Evolutionary conservation across 2,888 invertebrate species (phyloP), one percentile per base, ranked within the genome.

Genomic region (Tachina lurida): DNA sequence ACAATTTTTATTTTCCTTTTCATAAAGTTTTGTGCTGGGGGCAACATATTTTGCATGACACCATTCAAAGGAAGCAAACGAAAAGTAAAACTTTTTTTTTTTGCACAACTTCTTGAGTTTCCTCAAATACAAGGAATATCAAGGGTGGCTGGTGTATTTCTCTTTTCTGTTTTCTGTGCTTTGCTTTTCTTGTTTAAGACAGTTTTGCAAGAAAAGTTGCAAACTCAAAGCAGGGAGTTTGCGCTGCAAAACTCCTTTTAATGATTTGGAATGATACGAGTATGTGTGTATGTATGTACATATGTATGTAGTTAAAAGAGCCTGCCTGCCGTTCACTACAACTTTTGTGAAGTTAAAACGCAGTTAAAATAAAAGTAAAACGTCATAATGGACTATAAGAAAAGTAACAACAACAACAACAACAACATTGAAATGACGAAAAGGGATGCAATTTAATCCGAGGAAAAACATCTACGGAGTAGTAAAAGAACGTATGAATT

Each of bases 291-390:
- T n/a, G n/a, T n/a, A 39, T 31, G n/a, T 31, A 31, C 2, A 0
- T 31, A 7, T 7, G 7, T 31, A 31, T 31, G 7, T 1, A 31
- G 31, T 31, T 31, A 47, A 31, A 41, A 52, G 19, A n/a, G 17
- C 10, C 56, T 56, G 17, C 10, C 56, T 56, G 15, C 19, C 54
- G 22, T 15, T 12, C 41, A 52, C 41, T 52, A 45, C 19, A 63
- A 22, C 43, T 22, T 31, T 7, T 31, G 49, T 56, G 74, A 79
- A 75, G 56, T 56, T 84, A 75, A 52, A 79, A 70, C 84, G 84
- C 75, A 79, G 62, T 84, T 58, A 43, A 58, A 75, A 45, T 79
- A 79, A 84, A 84, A 70, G 43, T 56, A 78, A 68, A 75, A 70
- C 68, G 75, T 68, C 74, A 74, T 74, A 58, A 80, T 47, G 47